Evolutionary conservation across 2,113 vertebrate genomes (phyloP).

Genomic region (Oxyura jamaicensis): DNA sequence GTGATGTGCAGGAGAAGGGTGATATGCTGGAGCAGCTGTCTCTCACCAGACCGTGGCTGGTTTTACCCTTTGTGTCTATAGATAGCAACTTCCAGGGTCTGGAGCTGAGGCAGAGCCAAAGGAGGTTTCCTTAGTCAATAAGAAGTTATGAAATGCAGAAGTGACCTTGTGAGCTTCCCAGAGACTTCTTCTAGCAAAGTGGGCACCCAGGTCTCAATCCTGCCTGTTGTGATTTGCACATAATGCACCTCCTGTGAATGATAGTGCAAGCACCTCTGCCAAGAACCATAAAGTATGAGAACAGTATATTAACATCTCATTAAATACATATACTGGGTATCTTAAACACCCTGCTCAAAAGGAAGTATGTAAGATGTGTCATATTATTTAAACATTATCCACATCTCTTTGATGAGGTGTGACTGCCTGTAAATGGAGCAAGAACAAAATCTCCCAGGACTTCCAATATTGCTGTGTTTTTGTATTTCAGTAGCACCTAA

Average conservation of each 20-base stretch:
- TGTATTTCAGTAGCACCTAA: background rate
- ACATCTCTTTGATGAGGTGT: background rate
- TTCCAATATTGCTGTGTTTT: background rate
- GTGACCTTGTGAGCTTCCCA: background rate
- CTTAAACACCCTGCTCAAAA: conserved; percentile 21
- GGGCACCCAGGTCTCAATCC: background rate
- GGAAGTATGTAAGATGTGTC: background rate
- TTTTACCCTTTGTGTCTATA: background rate
- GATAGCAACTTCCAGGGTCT: background rate
- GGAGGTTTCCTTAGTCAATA: background rate
- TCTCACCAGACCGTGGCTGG: background rate
- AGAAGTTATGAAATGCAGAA: background rate
- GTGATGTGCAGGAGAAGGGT: accelerated
- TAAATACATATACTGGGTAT: background rate
- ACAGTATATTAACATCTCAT: conserved; percentile 5
- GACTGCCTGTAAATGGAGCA: background rate
- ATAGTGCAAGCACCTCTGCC: background rate
- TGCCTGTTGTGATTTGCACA: background rate
- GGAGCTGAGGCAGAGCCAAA: background rate
- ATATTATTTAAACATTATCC: background rate
- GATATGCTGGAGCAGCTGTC: background rate
- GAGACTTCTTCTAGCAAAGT: background rate
- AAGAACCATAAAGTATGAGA: background rate
- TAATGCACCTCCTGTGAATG: background rate
- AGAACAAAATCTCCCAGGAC: background rate